Conservation (phyloP, 2,113 vertebrate genomes). For the Pedetes capensis region DNA sequence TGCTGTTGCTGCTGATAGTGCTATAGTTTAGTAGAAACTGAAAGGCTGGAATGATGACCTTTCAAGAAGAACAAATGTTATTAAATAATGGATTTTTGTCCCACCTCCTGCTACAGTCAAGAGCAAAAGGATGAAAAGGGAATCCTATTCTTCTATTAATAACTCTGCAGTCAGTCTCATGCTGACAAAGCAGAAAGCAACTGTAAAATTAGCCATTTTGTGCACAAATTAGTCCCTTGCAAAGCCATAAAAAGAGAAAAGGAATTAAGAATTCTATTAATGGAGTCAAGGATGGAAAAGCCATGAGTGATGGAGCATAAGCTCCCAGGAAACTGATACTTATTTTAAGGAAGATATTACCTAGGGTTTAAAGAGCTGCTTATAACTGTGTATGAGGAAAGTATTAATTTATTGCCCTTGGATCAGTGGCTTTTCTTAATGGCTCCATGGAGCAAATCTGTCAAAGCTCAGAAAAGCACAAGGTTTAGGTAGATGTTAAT, state of each 20-base stretch:
- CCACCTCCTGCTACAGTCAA: conserved; percentile 53
- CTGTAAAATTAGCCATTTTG: conserved; percentile 75
- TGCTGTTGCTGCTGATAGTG: conserved; percentile 31
- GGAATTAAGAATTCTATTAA: conserved; percentile 73
- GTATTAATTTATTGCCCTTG: conserved; percentile 47
- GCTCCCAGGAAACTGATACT: conserved; percentile 43
- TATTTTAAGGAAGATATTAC: conserved; percentile 48
- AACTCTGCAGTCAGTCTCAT: conserved; percentile 45
- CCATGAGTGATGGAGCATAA: conserved; percentile 52
- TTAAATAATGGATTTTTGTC: conserved; percentile 71
- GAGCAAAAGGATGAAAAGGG: conserved; percentile 68
- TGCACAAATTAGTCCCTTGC: conserved; percentile 65
- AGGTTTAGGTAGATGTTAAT: conserved; percentile 37
- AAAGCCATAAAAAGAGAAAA: conserved; percentile 68
- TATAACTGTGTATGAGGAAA: conserved; percentile 27
- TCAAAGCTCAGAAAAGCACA: conserved; percentile 38
- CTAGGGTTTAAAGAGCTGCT: conserved; percentile 60
- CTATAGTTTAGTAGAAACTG: conserved; percentile 44
- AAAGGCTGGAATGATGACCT: conserved; percentile 63
- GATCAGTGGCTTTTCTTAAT: conserved; percentile 61
- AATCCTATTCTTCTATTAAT: conserved; percentile 72
- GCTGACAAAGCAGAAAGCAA: conserved; percentile 74
- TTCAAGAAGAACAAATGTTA: conserved; percentile 76
- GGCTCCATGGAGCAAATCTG: conserved; percentile 58
- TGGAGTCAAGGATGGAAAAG: conserved; percentile 64